phyloP scores from a whole-genome alignment of 2,888 invertebrate genomes.

The Cheilosia soror region DNA sequence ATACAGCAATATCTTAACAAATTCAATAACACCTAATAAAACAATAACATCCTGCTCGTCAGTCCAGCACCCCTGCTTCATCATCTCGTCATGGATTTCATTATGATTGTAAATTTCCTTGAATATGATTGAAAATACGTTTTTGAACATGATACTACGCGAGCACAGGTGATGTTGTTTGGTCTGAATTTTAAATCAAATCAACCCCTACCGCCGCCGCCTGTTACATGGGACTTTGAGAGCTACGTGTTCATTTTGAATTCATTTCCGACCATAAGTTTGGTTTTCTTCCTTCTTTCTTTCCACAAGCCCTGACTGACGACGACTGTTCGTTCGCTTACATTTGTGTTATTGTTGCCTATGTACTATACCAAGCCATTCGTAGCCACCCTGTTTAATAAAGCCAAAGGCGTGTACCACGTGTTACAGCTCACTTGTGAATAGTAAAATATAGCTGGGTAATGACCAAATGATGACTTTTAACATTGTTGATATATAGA shows the following conservation, averaged over 20 bases:
- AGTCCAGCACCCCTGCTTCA: conserved; percentile 6
- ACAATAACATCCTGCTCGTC: conserved; percentile 52
- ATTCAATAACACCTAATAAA: conserved; percentile 65
- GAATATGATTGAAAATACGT: conserved; percentile 69
- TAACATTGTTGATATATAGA: conserved; percentile 76
- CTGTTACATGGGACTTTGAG: conserved; percentile 5
- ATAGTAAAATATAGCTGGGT: conserved; percentile 77
- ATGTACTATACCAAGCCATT: conserved; percentile 18
- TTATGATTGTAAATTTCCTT: conserved; percentile 64
- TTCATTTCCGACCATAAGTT: conserved; percentile 62
- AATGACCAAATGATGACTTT: conserved; percentile 77
- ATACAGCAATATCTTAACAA: conserved; percentile 38
- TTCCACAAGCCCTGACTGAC: conserved; percentile 25
- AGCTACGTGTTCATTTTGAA: conserved; percentile 68
- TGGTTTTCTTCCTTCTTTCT: conserved; percentile 20
- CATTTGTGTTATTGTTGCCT: conserved; percentile 12
- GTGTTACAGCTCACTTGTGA: conserved; percentile 77
- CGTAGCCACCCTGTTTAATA: conserved; percentile 76
- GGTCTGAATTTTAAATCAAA: conserved; percentile 67
- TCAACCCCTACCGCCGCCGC: conserved; percentile 9
- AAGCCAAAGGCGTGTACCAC: conserved; percentile 75
- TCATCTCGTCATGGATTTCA: conserved; percentile 36
- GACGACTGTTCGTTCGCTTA: conserved; percentile 21
- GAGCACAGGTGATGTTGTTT: conserved; percentile 61
- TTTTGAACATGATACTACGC: conserved; percentile 63